Evolutionary conservation across 2,797 vertebrate genomes (phyloP).

Genomic region (Cynodonichthys magdalenae): DNA sequence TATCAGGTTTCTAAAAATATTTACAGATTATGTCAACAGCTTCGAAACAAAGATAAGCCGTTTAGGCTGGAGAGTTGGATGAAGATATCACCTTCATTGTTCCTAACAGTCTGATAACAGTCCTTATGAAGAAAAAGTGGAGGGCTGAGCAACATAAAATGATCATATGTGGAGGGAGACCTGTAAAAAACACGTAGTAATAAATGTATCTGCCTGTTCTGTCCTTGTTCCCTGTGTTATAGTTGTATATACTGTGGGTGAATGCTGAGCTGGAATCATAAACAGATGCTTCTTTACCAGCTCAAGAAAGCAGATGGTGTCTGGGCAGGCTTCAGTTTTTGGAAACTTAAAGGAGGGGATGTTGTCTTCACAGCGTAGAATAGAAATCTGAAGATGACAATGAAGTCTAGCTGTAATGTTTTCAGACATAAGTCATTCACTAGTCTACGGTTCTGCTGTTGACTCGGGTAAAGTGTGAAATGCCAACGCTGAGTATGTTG

Average conservation of each 20-base stretch:
- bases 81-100: not conserved
- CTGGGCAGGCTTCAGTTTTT: slow-evolving; percentile 28
- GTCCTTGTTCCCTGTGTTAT: not conserved
- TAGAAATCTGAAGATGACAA: slow-evolving; percentile 28
- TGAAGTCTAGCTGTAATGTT: slow-evolving; percentile 49
- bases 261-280: slow-evolving; percentile 34
- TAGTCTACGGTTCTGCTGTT: slow-evolving; percentile 8
- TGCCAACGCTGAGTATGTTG: slow-evolving; percentile 14
- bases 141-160: too few relatives aligned
- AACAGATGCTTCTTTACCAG: slow-evolving; percentile 44
- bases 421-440: slow-evolving; percentile 11
- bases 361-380: slow-evolving; percentile 17
- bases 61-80: slow-evolving; percentile 22
- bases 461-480: slow-evolving; percentile 44
- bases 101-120: slow-evolving; percentile 12
- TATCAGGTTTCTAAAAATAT: slow-evolving; percentile 49
- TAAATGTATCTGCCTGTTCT: slow-evolving; percentile 16
- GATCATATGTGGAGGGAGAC: too few relatives aligned
- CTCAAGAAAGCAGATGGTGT: slow-evolving; percentile 44
- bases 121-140: slow-evolving; percentile 14
- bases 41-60: slow-evolving; percentile 12
- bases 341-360: slow-evolving; percentile 8
- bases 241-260: slow-evolving; percentile 23
- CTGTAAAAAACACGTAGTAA: not conserved
- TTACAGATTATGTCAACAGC: slow-evolving; percentile 38